Evolutionary conservation across 2,888 invertebrate species (phyloP).

Genomic region (Andricus quercusramuli): DNA sequence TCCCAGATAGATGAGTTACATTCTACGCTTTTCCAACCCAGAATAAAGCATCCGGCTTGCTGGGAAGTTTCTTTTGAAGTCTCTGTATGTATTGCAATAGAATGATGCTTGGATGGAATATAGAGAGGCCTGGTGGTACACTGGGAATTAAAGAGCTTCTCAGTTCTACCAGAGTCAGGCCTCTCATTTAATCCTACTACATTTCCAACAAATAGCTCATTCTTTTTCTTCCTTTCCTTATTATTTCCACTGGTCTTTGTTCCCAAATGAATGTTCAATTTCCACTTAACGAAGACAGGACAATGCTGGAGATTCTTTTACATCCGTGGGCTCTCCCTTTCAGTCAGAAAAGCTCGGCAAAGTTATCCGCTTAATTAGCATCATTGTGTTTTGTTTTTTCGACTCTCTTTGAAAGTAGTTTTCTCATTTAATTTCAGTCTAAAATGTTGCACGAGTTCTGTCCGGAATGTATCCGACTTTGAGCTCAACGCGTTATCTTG

Average conservation of each 20-base stretch:
- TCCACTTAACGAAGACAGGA: neutral
- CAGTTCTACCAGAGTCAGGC: neutral
- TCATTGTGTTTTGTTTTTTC: neutral
- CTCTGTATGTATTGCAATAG: neutral
- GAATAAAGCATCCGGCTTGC: neutral
- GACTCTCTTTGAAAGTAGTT: neutral
- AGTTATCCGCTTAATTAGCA: neutral
- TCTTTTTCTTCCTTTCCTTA: neutral
- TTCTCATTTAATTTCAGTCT: no score
- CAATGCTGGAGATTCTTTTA: neutral
- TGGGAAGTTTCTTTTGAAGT: neutral
- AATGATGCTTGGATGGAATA: neutral
- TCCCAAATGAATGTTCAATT: neutral
- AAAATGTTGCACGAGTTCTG: no score
- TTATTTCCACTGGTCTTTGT: neutral
- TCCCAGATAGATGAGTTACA: slow-evolving; percentile 14
- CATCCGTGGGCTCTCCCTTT: neutral
- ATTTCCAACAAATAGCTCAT: neutral
- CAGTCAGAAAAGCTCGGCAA: neutral
- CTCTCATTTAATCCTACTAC: neutral
- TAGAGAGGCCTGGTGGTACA: neutral
- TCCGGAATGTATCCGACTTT: no score
- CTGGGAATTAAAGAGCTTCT: neutral
- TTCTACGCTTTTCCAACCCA: neutral
- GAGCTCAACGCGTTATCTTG: no score